These are phyloP conservation scores for Philonicus albiceps DNA, from an alignment of 2,888 invertebrate genomes.

Conservation along the genomic window DNA sequence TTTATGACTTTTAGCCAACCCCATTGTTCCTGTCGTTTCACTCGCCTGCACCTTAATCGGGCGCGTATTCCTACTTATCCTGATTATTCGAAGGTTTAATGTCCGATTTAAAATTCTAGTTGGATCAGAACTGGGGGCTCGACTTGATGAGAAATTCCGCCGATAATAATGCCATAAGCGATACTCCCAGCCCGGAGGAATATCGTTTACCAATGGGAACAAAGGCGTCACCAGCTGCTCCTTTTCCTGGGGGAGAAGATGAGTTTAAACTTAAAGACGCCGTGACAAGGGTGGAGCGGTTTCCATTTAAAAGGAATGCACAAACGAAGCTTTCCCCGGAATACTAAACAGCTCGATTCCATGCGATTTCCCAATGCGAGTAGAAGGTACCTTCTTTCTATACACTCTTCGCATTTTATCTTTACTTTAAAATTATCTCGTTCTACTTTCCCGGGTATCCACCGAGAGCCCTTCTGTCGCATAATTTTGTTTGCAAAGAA, in stretches of 20 bases:
- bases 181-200: constrained; percentile 40
- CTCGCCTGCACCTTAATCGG: constrained; percentile 43
- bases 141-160: constrained; percentile 41
- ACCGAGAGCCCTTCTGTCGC: background rate
- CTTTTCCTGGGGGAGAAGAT: background rate
- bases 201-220: constrained; percentile 10
- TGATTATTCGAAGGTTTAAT: constrained; percentile 41
- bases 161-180: constrained; percentile 49
- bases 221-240: constrained; percentile 17
- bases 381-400: background rate
- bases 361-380: background rate
- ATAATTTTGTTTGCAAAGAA: background rate
- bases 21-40: constrained; percentile 35
- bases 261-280: constrained; percentile 15
- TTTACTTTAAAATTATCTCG: constrained; percentile 5
- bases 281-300: background rate
- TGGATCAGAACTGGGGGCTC: constrained; percentile 32
- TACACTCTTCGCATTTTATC: background rate
- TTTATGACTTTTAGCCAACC: constrained; percentile 48
- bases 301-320: constrained; percentile 43
- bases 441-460: background rate
- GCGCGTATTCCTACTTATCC: constrained; percentile 35
- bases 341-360: constrained; percentile 37
- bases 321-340: background rate
- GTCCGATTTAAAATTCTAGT: constrained; percentile 49